phyloP scores from a whole-genome alignment of 2,888 invertebrate species.

The Pegoplata infirma region DNA sequence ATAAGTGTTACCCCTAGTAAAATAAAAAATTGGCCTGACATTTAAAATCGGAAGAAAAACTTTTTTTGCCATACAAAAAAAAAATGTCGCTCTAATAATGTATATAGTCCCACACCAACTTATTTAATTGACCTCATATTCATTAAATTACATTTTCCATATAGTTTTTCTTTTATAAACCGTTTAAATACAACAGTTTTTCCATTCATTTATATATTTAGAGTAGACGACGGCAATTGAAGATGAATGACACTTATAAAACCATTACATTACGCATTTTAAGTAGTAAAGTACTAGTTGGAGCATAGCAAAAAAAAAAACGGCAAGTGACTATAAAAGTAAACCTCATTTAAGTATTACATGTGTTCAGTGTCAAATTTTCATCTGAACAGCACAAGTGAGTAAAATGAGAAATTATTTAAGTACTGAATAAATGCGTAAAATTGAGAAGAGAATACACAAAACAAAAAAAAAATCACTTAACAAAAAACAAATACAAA shows the following conservation, averaged over 20 bases:
- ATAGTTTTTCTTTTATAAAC: conserved; percentile 3
- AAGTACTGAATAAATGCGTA: conserved; percentile 40
- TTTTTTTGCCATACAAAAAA: no score
- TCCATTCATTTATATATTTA: conserved; percentile 39
- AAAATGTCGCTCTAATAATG: no score
- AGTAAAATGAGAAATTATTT: conserved; percentile 15
- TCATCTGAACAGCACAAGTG: neutral
- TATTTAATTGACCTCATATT: conserved; percentile 48
- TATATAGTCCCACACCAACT: conserved; percentile 15
- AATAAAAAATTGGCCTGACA: no score
- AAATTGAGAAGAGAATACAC: neutral
- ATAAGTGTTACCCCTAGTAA: no score
- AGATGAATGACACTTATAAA: conserved; percentile 48
- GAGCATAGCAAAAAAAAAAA: no score
- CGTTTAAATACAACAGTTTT: conserved; percentile 22
- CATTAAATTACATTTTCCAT: conserved; percentile 18
- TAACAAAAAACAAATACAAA: conserved; percentile 3
- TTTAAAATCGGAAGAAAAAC: no score
- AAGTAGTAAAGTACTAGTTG: neutral
- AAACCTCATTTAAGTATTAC: conserved; percentile 1
- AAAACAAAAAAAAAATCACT: neutral
- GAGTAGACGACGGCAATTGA: conserved; percentile 31
- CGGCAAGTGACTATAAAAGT: neutral
- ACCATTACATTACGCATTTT: conserved; percentile 31
- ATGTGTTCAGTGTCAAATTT: conserved; percentile 42